These are phyloP conservation scores for Anguilla marmorata DNA, from an alignment of 2,797 vertebrate genomes.

Conservation along the genomic window DNA sequence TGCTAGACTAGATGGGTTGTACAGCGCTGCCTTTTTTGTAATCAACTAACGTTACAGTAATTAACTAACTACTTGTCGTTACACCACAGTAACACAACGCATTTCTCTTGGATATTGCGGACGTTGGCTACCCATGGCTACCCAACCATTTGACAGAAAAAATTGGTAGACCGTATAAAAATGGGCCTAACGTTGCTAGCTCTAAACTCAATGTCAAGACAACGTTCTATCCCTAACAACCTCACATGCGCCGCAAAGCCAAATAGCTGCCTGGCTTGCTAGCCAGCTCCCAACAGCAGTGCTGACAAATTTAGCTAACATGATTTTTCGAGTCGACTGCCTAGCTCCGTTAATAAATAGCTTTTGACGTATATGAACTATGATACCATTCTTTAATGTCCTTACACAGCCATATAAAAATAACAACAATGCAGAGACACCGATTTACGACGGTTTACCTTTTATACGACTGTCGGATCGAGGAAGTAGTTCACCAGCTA, in stretches of 20 bases:
- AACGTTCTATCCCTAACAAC: neutral
- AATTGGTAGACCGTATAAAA: no score
- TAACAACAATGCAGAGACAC: constrained; percentile 3
- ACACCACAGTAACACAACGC: no score
- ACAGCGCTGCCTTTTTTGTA: no score
- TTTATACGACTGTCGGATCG: constrained; percentile 11
- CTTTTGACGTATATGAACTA: neutral
- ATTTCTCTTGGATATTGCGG: no score
- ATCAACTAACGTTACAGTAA: no score
- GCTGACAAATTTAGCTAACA: neutral
- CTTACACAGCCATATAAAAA: neutral
- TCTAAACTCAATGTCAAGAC: neutral
- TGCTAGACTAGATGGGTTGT: no score
- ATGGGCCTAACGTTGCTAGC: neutral
- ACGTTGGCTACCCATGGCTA: no score
- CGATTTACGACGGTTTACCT: constrained; percentile 27
- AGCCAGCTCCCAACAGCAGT: neutral
- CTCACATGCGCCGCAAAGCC: neutral
- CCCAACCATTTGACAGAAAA: no score
- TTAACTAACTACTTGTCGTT: no score
- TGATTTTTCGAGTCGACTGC: neutral
- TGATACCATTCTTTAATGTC: neutral
- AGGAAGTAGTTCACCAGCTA: neutral
- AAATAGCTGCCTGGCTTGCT: neutral
- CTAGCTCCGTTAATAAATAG: neutral